Percentiles rank a stretch among this genome's conserved stretches.
phyloP scores from a whole-genome alignment of 1,140 invertebrate genomes.

The Hyles euphorbiae region DNA sequence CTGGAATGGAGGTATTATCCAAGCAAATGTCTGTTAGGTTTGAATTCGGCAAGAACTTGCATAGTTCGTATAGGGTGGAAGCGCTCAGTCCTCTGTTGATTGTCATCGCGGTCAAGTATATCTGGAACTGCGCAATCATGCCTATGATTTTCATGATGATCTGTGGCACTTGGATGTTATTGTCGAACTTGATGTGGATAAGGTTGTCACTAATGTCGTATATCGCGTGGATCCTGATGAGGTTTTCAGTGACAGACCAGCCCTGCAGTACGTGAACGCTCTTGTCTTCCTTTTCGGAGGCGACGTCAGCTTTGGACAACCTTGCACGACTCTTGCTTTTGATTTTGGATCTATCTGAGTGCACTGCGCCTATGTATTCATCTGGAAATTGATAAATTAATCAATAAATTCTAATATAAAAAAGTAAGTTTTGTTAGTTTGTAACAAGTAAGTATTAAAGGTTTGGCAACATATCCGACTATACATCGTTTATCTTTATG shows the following conservation, averaged over 20 bases:
- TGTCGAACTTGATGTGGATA: conserved; percentile 35
- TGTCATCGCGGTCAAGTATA: conserved; percentile 24
- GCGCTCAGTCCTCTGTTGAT: conserved; percentile 35
- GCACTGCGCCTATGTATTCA: conserved; percentile 26
- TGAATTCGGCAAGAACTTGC: conserved; percentile 29
- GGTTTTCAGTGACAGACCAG: neutral
- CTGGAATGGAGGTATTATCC: conserved; percentile 32
- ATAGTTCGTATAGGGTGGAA: conserved; percentile 39
- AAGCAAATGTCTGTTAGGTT: conserved; percentile 44
- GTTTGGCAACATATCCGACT: too few relatives aligned
- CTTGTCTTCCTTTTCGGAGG: conserved; percentile 20
- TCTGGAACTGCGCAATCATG: conserved; percentile 33
- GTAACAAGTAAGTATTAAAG: too few relatives aligned
- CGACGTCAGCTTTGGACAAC: conserved; percentile 20
- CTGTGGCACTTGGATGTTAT: conserved; percentile 36
- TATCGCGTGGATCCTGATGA: conserved; percentile 26
- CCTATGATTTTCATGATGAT: conserved; percentile 37
- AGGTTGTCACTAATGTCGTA: conserved; percentile 34
- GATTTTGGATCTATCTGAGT: conserved; percentile 25
- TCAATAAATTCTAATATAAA: neutral
- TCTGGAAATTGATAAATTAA: conserved; percentile 17
- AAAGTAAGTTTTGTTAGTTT: too few relatives aligned
- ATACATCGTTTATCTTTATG: too few relatives aligned
- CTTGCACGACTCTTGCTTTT: conserved; percentile 25
- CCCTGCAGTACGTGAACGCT: neutral